Evolutionary conservation across 2,888 invertebrate species (phyloP), one percentile per base, ranked within the genome.

Genomic region (Pharmacophagus antenor): DNA sequence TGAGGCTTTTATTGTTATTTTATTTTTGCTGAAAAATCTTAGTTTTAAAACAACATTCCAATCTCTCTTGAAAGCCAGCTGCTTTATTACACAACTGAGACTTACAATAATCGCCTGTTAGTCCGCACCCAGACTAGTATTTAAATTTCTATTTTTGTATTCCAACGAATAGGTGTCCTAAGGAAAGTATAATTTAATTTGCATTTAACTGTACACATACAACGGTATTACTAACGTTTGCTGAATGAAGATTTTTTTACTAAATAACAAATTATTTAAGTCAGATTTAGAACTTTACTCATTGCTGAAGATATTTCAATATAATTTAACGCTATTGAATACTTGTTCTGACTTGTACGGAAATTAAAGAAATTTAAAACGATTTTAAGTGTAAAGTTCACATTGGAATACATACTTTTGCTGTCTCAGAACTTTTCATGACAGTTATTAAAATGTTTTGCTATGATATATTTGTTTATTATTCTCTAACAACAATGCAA

Each of bases 141-240:
- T 51, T 31, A 50, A 60, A 60, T 60, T 54, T 50, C 20, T 41
- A 57, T 63, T 64, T 67, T 67, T 47, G 63, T 65, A 61, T 65
- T 65, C 65, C 15, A 56, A 51, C 3, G 46, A 48, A 63, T 60
- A 65, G 47, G 56, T 62, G 60, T 63, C 62, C 60, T 57, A 60
- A 63, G 60, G 58, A 52, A 72, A 76, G 72, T 70, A 75, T 74
- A 67, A 68, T 65, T 64, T 72, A 65, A 80, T 84, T 84, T 79
- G 76, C 80, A 81, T 82, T 80, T 81, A 83, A 81, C 80, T 78
- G 80, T 80, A 74, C 67, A 61, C 63, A 64, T 63, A 66, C 70
- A 71, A 74, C 74, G 70, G 72, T 61, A 65, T 68, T 70, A 64
- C 56, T 76, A 72, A 81, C 84, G 77, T 71, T 71, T 68, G 67